Evolutionary conservation across 1,140 invertebrate species (phyloP).

Genomic region (Pseudomyrmex cubaensis): DNA sequence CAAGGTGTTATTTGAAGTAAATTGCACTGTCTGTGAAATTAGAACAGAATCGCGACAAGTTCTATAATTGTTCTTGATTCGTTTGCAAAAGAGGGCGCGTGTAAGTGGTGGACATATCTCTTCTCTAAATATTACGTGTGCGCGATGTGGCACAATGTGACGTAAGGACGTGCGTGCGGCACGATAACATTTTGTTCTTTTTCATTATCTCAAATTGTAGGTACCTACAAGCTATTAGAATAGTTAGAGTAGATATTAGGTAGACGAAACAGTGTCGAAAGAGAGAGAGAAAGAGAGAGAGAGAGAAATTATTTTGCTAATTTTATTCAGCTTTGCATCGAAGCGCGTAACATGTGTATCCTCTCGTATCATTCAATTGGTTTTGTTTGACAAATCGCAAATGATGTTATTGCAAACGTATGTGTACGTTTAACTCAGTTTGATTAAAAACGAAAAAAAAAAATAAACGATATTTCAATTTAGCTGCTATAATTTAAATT

Average conservation of each 20-base stretch:
- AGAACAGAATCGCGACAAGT: neutral
- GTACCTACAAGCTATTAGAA: constrained; percentile 11
- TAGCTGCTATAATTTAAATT: neutral
- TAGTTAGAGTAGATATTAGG: neutral
- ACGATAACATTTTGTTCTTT: constrained; percentile 38
- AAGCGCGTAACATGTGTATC: neutral
- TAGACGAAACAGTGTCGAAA: neutral
- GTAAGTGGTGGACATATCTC: constrained; percentile 2
- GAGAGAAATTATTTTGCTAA: neutral
- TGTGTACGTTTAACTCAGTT: no score
- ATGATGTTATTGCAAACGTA: neutral
- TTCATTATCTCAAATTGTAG: constrained; percentile 28
- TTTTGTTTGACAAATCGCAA: neutral
- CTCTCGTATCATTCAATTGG: neutral
- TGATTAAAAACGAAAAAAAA: no score
- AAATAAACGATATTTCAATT: neutral
- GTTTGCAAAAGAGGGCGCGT: neutral
- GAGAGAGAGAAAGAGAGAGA: no score
- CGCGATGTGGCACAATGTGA: constrained; percentile 21
- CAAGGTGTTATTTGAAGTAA: neutral
- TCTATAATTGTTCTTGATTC: constrained; percentile 19
- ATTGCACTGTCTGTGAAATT: neutral
- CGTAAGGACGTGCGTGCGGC: constrained; percentile 42
- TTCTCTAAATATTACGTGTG: constrained; percentile 15
- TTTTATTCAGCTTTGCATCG: neutral